Evolutionary conservation across 2,113 vertebrate genomes (phyloP).

Genomic region (Thunnus thynnus): DNA sequence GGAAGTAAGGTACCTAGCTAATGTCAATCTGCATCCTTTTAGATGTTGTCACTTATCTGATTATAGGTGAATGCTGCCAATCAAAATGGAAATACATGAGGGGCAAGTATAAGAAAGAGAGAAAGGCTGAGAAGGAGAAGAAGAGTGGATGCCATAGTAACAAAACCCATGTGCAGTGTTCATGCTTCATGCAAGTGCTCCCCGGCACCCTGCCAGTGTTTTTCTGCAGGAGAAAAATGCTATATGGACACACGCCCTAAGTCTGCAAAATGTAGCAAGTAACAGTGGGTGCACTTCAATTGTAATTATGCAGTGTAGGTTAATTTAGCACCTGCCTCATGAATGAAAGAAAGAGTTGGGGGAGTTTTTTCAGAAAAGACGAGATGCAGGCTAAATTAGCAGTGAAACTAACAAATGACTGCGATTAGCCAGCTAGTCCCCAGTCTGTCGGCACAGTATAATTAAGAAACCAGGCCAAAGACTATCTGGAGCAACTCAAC

Average conservation of each 20-base stretch:
- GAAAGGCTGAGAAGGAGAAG: no score
- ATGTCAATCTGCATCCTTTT: no score
- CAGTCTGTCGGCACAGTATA: constrained; percentile 61
- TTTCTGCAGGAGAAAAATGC: no score
- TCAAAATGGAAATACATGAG: no score
- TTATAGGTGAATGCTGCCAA: no score
- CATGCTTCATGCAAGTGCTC: no score
- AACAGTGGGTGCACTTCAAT: constrained; percentile 45
- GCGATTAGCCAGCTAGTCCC: constrained; percentile 79
- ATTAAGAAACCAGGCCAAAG: constrained; percentile 76
- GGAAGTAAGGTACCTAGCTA: no score
- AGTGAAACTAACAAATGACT: constrained; percentile 84
- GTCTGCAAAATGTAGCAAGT: constrained; percentile 51
- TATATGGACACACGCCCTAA: not conserved
- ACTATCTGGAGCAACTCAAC: constrained; percentile 65
- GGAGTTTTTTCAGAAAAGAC: constrained; percentile 63
- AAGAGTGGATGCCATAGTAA: no score
- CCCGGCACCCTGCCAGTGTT: no score
- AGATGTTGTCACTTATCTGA: no score
- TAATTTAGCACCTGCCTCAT: constrained; percentile 60
- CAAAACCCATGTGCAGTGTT: no score
- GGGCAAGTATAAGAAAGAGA: no score
- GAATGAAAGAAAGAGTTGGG: constrained; percentile 56
- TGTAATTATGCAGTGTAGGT: constrained; percentile 65
- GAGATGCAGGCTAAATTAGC: constrained; percentile 79